These are phyloP conservation scores for Cheilosia vulpina DNA, from an alignment of 2,888 invertebrate species.

Conservation along the genomic window DNA sequence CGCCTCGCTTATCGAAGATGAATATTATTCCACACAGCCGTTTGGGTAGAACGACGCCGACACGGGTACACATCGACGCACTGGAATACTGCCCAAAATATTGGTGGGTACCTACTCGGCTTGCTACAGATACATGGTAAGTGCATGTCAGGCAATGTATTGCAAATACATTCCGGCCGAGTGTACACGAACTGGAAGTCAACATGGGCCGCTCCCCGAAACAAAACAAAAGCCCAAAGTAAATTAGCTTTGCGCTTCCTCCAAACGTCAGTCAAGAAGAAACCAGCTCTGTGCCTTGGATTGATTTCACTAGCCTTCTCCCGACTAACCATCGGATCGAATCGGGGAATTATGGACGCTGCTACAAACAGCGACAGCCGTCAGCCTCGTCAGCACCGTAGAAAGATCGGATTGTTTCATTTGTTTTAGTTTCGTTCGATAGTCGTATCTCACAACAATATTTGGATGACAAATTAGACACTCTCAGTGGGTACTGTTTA, in stretches of 20 bases:
- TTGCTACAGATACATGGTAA: conserved; percentile 65
- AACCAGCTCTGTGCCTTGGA: conserved; percentile 18
- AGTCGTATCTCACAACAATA: conserved; percentile 47
- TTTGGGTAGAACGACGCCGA: conserved; percentile 17
- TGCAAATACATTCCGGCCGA: conserved; percentile 36
- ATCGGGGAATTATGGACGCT: conserved; percentile 54
- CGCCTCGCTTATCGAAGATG: conserved; percentile 23
- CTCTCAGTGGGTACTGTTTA: conserved; percentile 30
- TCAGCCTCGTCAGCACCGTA: conserved; percentile 22
- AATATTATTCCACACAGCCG: conserved; percentile 1
- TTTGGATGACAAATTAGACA: conserved; percentile 72
- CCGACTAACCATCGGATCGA: conserved; percentile 52
- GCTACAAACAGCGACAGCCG: conserved; percentile 56
- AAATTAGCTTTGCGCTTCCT: conserved; percentile 51
- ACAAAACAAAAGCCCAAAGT: conserved; percentile 53
- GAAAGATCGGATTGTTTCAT: conserved; percentile 50
- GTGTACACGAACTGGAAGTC: conserved; percentile 58
- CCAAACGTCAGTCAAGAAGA: conserved; percentile 22
- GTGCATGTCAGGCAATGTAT: conserved; percentile 53
- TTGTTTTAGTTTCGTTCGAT: conserved; percentile 67
- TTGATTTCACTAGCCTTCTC: conserved; percentile 45
- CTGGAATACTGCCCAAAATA: conserved; percentile 25
- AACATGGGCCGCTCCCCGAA: conserved; percentile 65
- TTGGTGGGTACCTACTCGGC: conserved; percentile 4
- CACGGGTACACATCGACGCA: conserved; percentile 45